These are phyloP conservation scores for Zosterops borbonicus DNA, from an alignment of 2,113 vertebrate species.

Conservation along the genomic window DNA sequence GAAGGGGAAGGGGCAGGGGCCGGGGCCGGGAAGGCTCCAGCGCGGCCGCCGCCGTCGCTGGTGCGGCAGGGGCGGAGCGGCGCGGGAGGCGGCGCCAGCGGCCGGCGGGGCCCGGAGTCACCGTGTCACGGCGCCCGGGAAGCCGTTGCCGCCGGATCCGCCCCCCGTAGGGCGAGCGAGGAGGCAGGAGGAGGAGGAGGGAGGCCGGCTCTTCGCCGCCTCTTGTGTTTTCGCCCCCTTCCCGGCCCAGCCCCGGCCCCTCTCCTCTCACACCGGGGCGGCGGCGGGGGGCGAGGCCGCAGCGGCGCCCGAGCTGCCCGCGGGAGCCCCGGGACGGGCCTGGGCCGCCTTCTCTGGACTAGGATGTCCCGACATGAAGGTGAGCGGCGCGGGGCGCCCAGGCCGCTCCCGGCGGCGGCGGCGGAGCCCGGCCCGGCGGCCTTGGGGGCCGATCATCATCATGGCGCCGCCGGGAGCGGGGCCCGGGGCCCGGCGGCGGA, in stretches of 20 bases:
- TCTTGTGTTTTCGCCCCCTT: not conserved
- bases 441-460: constrained; percentile 35
- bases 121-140: constrained; percentile 51
- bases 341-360: constrained; percentile 41
- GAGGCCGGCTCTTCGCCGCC: constrained; percentile 66
- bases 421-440: not conserved
- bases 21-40: not conserved
- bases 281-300: constrained; percentile 71
- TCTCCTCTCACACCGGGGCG: not conserved
- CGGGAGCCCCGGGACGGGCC: not conserved
- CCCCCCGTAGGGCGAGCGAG: not conserved
- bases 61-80: constrained; percentile 65
- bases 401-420: not conserved
- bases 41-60: constrained; percentile 61
- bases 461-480: constrained; percentile 12
- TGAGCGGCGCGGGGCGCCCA: constrained; percentile 61
- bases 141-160: constrained; percentile 71
- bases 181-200: not conserved
- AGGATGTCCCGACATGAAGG: constrained; percentile 94
- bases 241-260: not conserved
- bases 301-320: constrained; percentile 27
- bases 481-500: constrained; percentile 18
- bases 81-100: constrained; percentile 73
- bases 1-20: not conserved
- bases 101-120: constrained; percentile 77